Base-by-base conservation (phyloP, 1,140 invertebrate species). In the Oreohelix idahoensis region DNA sequence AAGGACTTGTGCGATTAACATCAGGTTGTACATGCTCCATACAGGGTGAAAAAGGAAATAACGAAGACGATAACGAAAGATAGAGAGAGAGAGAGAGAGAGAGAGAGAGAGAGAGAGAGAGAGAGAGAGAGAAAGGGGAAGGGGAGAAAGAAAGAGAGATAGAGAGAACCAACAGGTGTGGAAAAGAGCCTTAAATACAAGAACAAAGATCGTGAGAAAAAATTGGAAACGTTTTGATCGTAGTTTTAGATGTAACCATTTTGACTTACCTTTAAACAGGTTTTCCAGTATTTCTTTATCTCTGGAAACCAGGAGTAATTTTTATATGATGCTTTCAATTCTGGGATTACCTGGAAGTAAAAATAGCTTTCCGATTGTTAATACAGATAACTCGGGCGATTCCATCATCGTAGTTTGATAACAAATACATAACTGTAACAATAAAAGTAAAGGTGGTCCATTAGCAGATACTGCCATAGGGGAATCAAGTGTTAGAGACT, bases 21-120 rank as follows among this genome's bases (percentile, higher is more conserved):
- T n/a, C n/a, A n/a, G n/a, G n/a, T n/a, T n/a, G n/a, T n/a, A n/a
- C n/a, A n/a, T n/a, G n/a, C n/a, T n/a, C n/a, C n/a, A n/a, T n/a
- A n/a, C n/a, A n/a, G n/a, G n/a, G n/a, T n/a, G n/a, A n/a, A n/a
- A n/a, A n/a, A n/a, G n/a, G n/a, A 45, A 45, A 45, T 15, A 45
- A 5, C 15, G 42, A 45, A 15, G 42, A 15, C 5, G 42, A 15
- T 45, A 45, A 15, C 42, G 42, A 45, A 15, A 45, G 42, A 45
- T 5, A 45, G 42, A 45, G 42, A 45, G 42, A 45, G 35, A 77
- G 35, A 15, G 35, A 20, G 79, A 80, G 42, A 26, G 76, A 53
- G 76, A 78, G 76, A 78, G 76, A 76, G 63, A 81, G 79, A 81
- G 63, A 81, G 79, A 81, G 8, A 81, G 79, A 81, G 79, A 81